Percentiles rank a stretch among this genome's conserved stretches.
Evolutionary conservation across 2,113 vertebrate species (phyloP).

Genomic region (Lepisosteus osseus): DNA sequence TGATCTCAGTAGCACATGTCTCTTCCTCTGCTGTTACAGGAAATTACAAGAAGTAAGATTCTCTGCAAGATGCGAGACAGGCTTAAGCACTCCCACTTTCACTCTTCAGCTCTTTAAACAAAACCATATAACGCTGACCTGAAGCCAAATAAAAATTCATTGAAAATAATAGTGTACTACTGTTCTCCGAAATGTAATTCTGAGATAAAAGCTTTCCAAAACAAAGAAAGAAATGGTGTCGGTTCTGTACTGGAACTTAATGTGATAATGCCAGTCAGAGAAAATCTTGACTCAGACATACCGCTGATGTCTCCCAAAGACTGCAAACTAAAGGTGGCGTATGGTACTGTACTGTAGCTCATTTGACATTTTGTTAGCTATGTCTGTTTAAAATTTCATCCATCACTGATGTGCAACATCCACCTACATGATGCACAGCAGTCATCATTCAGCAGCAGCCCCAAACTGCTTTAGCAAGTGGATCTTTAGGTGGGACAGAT

Average conservation of each 20-base stretch:
- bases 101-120: conserved; percentile 45
- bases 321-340: too few species aligned
- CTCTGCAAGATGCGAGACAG: conserved; percentile 39
- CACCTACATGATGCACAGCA: too few species aligned
- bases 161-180: conserved; percentile 19
- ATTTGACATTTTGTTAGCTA: too few species aligned
- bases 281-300: conserved; percentile 24
- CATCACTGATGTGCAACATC: too few species aligned
- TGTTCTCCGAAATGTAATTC: conserved; percentile 17
- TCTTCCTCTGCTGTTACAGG: conserved; percentile 45
- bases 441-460: too few species aligned
- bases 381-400: too few species aligned
- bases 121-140: conserved; percentile 49
- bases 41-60: conserved; percentile 44
- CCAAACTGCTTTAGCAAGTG: too few species aligned
- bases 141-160: conserved; percentile 33
- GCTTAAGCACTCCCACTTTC: conserved; percentile 14
- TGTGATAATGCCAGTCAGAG: background rate
- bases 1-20: conserved; percentile 29
- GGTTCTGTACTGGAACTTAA: too few species aligned
- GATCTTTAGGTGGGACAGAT: too few species aligned
- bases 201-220: too few species aligned
- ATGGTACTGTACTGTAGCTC: too few species aligned
- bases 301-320: conserved; percentile 10
- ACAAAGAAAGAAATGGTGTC: too few species aligned